These are phyloP conservation scores for Apodemus sylvaticus DNA, from an alignment of 2,113 vertebrate genomes.

Conservation along the genomic window DNA sequence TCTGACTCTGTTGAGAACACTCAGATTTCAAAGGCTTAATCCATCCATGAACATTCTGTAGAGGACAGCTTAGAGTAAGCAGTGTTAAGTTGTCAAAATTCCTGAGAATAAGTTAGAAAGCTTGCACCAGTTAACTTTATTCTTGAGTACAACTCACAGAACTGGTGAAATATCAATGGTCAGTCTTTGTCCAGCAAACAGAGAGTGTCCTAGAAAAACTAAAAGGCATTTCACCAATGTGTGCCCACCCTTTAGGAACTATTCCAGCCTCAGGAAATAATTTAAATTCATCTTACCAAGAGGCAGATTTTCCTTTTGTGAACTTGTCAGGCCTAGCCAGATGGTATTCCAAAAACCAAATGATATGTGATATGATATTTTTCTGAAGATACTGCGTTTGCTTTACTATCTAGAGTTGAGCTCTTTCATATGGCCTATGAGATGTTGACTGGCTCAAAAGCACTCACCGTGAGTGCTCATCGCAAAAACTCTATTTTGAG, in stretches of 20 bases:
- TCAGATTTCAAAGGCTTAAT: slow-evolving; percentile 18
- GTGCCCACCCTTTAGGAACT: slow-evolving; percentile 3
- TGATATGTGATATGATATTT: neutral
- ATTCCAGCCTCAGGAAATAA: neutral
- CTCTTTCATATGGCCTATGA: slow-evolving; percentile 10
- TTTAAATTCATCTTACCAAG: slow-evolving; percentile 28
- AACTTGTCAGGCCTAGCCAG: slow-evolving; percentile 23
- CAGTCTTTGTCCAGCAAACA: neutral
- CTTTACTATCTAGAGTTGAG: slow-evolving; percentile 54
- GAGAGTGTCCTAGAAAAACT: neutral
- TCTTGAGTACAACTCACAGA: neutral
- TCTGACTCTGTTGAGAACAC: neutral
- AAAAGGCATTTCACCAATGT: neutral
- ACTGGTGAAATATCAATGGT: neutral
- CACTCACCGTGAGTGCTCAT: neutral
- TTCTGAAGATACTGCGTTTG: slow-evolving; percentile 39
- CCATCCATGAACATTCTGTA: slow-evolving; percentile 39
- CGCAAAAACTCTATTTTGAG: slow-evolving; percentile 53
- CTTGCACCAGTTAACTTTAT: neutral
- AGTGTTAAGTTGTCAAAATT: neutral
- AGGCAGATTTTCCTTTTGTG: neutral
- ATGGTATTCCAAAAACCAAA: slow-evolving; percentile 26
- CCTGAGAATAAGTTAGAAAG: slow-evolving; percentile 16
- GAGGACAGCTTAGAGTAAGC: neutral
- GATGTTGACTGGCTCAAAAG: slow-evolving; percentile 30